Evolutionary conservation across 2,888 invertebrate genomes (phyloP), one percentile per base, ranked within the genome.

Genomic region (Craniophora ligustri): DNA sequence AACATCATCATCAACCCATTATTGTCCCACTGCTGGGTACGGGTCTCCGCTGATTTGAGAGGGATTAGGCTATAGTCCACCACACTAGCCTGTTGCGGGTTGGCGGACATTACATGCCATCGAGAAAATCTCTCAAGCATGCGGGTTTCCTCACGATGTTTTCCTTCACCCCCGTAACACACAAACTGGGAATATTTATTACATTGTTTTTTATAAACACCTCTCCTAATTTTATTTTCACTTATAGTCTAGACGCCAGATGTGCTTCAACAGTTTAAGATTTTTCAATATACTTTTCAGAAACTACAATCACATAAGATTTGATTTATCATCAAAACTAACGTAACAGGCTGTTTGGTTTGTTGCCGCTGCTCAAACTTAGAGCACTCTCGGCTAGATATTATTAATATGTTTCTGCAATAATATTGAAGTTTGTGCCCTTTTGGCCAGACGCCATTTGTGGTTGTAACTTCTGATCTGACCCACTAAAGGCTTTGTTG

Each of bases 391-490:
- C 28, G 26, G 35, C 42, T 26, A 13, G 21, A 14, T 32, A 16
- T 42, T 42, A 28, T 46, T 42, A 23, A 48, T n/a, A n/a, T 38
- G 36, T 45, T 48, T 14, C 41, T 53, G 14, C 31, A 51, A 35
- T 28, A 51, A 36, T 26, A 23, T 34, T n/a, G 23, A 39, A 28
- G 34, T 67, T 60, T 30, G 11, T 11, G 23, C 8, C 34, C 8
- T 40, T 36, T 28, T 11, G 8, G 11, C 19, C 30, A 21, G 30
- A 48, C 16, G 23, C 15, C 26, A 28, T 45, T 46, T 67, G 61
- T 46, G 48, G 15, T 45, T 14, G 19, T 48, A 28, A 41, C 32
- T 38, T 31, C 14, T 41, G 44, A 45, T 31, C 11, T 41, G 44
- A 50, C 31, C 36, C 23, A 28, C 14, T 16, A 5, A 26, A 7